Conservation (phyloP, 2,113 vertebrate species). For the Trematocara macrostoma region DNA sequence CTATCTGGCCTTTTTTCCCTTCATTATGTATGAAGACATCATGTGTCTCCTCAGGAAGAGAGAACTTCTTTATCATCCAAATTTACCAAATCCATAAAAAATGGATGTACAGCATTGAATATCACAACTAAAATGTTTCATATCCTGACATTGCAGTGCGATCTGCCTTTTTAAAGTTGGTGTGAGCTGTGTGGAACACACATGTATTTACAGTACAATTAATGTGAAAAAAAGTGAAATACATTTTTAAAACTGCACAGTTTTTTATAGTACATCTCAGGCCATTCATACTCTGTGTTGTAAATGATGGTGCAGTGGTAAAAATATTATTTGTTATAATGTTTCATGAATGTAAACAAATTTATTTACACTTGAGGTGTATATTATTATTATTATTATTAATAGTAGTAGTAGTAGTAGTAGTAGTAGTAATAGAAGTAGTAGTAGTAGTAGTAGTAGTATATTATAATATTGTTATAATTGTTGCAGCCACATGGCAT, state of each 20-base stretch:
- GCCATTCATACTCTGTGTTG: background rate
- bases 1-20: background rate
- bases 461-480: background rate
- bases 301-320: background rate
- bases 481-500: background rate
- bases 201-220: background rate
- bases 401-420: background rate
- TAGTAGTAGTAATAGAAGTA: background rate
- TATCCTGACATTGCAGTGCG: background rate
- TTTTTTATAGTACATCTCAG: background rate
- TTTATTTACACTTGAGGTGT: background rate
- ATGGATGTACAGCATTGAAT: background rate
- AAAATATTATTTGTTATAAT: background rate
- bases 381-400: background rate
- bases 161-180: background rate
- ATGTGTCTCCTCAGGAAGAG: constrained; percentile 25
- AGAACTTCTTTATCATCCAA: constrained; percentile 23
- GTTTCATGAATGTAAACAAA: background rate
- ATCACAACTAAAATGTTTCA: background rate
- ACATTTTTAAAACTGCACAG: background rate
- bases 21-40: background rate
- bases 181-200: background rate
- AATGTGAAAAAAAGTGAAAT: background rate
- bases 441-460: background rate
- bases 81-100: constrained; percentile 38